These are phyloP conservation scores for Remorina albescens DNA, from an alignment of 2,797 vertebrate species.

Conservation along the genomic window DNA sequence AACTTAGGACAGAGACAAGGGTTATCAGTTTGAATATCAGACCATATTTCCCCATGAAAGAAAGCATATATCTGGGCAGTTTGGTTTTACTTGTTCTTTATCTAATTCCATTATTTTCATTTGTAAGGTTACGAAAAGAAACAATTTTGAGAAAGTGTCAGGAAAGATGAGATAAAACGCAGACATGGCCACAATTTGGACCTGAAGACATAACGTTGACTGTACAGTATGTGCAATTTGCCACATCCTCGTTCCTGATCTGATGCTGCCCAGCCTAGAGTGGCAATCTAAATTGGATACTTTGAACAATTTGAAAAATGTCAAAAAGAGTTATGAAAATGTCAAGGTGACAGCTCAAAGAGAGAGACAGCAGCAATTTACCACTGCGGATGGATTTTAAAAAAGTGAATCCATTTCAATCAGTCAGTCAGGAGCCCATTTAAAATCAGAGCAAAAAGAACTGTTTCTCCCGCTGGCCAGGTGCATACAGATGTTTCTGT, in stretches of 20 bases:
- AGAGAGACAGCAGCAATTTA: conserved; percentile 31
- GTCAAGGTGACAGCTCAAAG: conserved; percentile 50
- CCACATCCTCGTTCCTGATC: conserved; percentile 22
- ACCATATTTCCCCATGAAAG: conserved; percentile 23
- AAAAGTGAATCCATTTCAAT: conserved; percentile 18
- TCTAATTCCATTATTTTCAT: conserved; percentile 30
- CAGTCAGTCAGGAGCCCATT: background rate
- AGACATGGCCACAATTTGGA: conserved; percentile 3
- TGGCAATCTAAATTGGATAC: conserved; percentile 47
- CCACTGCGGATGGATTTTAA: background rate
- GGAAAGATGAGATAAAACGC: conserved; percentile 20
- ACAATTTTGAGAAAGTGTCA: conserved; percentile 24
- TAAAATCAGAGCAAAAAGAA: conserved; percentile 30
- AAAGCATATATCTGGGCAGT: conserved; percentile 6
- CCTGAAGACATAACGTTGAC: conserved; percentile 14
- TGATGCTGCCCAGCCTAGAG: conserved; percentile 30
- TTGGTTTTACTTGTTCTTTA: conserved; percentile 6
- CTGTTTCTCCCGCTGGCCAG: background rate
- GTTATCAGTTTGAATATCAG: conserved; percentile 44
- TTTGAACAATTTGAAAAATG: conserved; percentile 58
- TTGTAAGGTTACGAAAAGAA: conserved; percentile 25
- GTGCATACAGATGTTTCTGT: background rate
- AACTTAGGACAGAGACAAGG: conserved; percentile 43
- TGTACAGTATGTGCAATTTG: conserved; percentile 17
- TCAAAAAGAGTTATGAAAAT: conserved; percentile 61